Evolutionary conservation across 1,140 invertebrate species (phyloP), one percentile per base, ranked within the genome.

Genomic region (Ruditapes philippinarum): DNA sequence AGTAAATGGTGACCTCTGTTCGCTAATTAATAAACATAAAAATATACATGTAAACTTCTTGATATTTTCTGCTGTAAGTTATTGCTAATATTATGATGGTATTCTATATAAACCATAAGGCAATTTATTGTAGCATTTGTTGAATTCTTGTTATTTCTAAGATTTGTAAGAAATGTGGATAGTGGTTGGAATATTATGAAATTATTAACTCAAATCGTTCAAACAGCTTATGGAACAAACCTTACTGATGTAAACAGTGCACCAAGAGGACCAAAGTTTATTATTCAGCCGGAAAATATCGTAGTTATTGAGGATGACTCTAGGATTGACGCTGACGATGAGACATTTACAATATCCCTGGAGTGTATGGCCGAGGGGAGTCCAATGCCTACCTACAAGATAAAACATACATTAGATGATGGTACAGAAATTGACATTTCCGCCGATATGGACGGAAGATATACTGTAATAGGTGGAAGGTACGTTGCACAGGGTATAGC

Each of bases 291-390:
- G 25, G 54, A 40, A 25, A 92, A 88, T 62, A 17, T 92, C 0
- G 79, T 93, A 0, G 82, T 90, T 3, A 87, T 91, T 0, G 89
- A 90, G 28, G 54, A 45, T 14, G 38, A 45, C 17, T 1, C 62
- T 4, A 36, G 57, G 31, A 25, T 38, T 28, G 38, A 60, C 22
- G 40, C 36, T 5, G 84, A 76, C 17, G 84, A 25, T 36, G 73
- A 78, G n/a, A 38, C 51, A 11, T 38, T 88, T 12, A 79, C 60
- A 28, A 84, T 93, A 0, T 83, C 62, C 25, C 81, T 95, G 28
- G 92, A 97, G 91, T 99, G 98, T 95, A 96, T 98, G 81, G 98
- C 98, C 83, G 97, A 97, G 81, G 98, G 98, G 0, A 99, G 97
- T 96, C 99, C 99, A 3, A 97, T 98, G 25, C 98, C 99, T 0